Evolutionary conservation across 2,113 vertebrate genomes (phyloP).

Genomic region (Rousettus leschenaultii): DNA sequence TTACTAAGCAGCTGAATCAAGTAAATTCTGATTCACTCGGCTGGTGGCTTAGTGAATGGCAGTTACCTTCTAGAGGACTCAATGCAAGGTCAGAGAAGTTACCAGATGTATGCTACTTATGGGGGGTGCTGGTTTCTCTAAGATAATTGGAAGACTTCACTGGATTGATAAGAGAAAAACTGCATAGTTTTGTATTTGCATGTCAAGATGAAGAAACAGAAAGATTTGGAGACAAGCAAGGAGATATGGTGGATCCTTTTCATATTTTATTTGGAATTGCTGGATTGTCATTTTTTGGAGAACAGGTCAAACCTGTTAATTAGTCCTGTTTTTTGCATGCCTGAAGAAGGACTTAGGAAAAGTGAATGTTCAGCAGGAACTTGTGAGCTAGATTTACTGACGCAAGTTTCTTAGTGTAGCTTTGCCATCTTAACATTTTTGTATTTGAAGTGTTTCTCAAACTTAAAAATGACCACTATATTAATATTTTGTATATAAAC

Average conservation of each 20-base stretch:
- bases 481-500: slow-evolving; percentile 69
- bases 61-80: slow-evolving; percentile 96
- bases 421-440: slow-evolving; percentile 16
- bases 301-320: slow-evolving; percentile 89
- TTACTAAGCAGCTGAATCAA: slow-evolving; percentile 95
- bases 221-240: slow-evolving; percentile 96
- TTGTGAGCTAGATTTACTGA: slow-evolving; percentile 84
- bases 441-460: slow-evolving; percentile 60
- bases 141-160: slow-evolving; percentile 95
- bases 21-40: slow-evolving; percentile 95
- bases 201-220: slow-evolving; percentile 99
- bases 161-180: slow-evolving; percentile 96
- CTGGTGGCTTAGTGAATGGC: slow-evolving; percentile 99
- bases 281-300: slow-evolving; percentile 94
- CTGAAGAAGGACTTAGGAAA: slow-evolving; percentile 92
- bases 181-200: slow-evolving; percentile 93
- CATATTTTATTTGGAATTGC: slow-evolving; percentile 98
- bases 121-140: slow-evolving; percentile 97
- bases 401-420: background rate
- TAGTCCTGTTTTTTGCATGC: slow-evolving; percentile 98
- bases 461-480: background rate
- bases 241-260: slow-evolving; percentile 99
- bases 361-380: slow-evolving; percentile 89
- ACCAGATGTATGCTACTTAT: slow-evolving; percentile 97
- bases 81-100: slow-evolving; percentile 98